Evolutionary conservation across 2,888 invertebrate genomes (phyloP).

Genomic region (Lathronympha strigana): DNA sequence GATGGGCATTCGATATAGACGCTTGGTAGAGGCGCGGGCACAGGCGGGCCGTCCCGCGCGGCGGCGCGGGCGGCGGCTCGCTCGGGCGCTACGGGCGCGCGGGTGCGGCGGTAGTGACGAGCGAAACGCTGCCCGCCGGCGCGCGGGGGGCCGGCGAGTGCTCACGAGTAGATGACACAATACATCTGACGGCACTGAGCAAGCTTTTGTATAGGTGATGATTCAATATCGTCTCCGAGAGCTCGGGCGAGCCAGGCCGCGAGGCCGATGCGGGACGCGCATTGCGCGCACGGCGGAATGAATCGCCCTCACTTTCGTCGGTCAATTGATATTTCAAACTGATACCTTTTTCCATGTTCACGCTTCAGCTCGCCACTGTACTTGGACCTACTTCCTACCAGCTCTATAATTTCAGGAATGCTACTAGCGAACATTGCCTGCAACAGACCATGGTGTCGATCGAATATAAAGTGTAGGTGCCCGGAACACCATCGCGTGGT

Average conservation of each 20-base stretch:
- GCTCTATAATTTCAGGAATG: conserved; percentile 99
- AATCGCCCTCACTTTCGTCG: conserved; percentile 77
- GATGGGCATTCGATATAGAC: conserved; percentile 82
- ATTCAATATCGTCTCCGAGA: conserved; percentile 71
- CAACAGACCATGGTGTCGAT: conserved; percentile 87
- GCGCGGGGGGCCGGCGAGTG: conserved; percentile 64
- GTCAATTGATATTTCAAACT: conserved; percentile 76
- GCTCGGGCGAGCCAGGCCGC: conserved; percentile 74
- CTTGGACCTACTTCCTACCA: conserved; percentile 99
- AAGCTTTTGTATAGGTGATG: conserved; percentile 81
- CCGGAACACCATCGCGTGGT: conserved; percentile 81
- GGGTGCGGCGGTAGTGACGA: conserved; percentile 51
- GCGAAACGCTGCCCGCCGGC: conserved; percentile 52
- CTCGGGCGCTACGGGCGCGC: conserved; percentile 53
- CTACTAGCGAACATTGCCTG: conserved; percentile 99
- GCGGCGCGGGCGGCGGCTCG: conserved; percentile 52
- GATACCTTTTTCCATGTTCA: conserved; percentile 99
- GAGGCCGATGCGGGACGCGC: conserved; percentile 51
- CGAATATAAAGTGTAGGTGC: conserved; percentile 66
- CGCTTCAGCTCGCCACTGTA: conserved; percentile 99
- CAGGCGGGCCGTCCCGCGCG: conserved; percentile 61
- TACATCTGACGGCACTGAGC: conserved; percentile 85
- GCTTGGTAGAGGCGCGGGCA: conserved; percentile 79
- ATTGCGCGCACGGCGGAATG: conserved; percentile 60
- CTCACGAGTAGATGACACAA: conserved; percentile 83